Evolutionary conservation across 2,113 vertebrate genomes (phyloP), one percentile per base, ranked within the genome.

Genomic region (Amazona vittata): DNA sequence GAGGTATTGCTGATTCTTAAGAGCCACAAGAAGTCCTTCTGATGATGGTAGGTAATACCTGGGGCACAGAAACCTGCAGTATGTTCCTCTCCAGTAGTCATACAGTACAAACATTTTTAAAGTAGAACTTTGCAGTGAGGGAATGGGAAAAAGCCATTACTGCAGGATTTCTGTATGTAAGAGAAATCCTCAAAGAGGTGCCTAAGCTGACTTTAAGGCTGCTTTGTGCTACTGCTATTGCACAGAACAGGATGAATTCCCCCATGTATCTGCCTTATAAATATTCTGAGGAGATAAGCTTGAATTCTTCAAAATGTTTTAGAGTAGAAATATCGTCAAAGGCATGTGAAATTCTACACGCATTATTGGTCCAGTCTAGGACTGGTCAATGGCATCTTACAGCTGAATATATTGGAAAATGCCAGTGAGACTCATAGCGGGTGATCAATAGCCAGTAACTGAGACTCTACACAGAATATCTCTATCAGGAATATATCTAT

Each of bases 161-260:
- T 81, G 47, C 47, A 71, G 83, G 83, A 92, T 95, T 96, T 92
- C 80, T 74, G 64, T 79, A 65, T 22, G 25, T 93, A 90, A 96
- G 77, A 92, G 57, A 95, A 95, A 95, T 86, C 85, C 90, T 93
- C 79, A 88, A 83, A 93, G 90, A 90, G 82, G 94, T 88, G 71
- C 64, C 62, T 93, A 90, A 96, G 43, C 85, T 96, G 96, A 92
- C 71, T 95, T 93, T 86, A 94, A 94, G 90, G 73, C 90, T 95
- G 83, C 94, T 95, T 93, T 96, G 64, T 94, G 64, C 71, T 90
- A 60, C 60, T 90, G 18, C 73, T 90, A 12, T 90, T 92, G 68
- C 83, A 78, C 46, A 86, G 83, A 95, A 92, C 60, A 83, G 84
- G 78, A 87, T 85, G 82, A 96, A 73, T 91, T 89, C 41, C 63